Evolutionary conservation across 2,888 invertebrate species (phyloP), one percentile per base, ranked within the genome.

Genomic region (Hymenopus coronatus): DNA sequence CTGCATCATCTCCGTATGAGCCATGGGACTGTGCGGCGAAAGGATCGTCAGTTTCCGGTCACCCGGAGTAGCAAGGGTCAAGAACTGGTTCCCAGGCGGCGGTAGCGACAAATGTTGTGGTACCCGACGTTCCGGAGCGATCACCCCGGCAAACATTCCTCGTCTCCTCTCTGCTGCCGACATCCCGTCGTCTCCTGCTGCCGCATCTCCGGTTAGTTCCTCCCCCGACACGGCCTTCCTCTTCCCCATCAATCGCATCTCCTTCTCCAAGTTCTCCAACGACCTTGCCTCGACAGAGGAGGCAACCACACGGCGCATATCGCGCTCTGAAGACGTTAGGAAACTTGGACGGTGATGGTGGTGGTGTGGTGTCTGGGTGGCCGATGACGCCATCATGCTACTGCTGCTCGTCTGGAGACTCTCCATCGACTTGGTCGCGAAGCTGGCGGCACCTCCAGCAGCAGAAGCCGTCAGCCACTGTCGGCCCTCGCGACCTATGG

Each of bases 11-110:
- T 97, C 97, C 1, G 95, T 94, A 6, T 94, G 94, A 7, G 94
- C 93, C 92, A 96, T 94, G 0, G 97, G 97, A 92, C 96, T 96
- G 92, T 96, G 97, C 0, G 97, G 96, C 91, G 97, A 97, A 89
- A 97, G 93, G 89, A 97, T 97, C 83, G 97, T 97, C 88, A 97
- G 95, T 91, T 95, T 95, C 25, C 96, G 92, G 91, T 95, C 94
- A n/a, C 93, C 92, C 2, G 95, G 94, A 0, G 94, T 94, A 90
- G 94, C 94, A 88, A 94, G 91, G 86, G 93, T 94, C 82, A 94
- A 91, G 84, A 94, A 94, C 87, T 95, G 94, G 90, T 95, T 96
- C 9, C 94, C 93, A 0, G 96, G 96, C 14, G 96, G 96, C 14
- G 96, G 96, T 82, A 96, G 93, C 91, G 96, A 96, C 82, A 96